Evolutionary conservation across 2,888 invertebrate species (phyloP), one percentile per base, ranked within the genome.

Genomic region (Diaphora mendica): DNA sequence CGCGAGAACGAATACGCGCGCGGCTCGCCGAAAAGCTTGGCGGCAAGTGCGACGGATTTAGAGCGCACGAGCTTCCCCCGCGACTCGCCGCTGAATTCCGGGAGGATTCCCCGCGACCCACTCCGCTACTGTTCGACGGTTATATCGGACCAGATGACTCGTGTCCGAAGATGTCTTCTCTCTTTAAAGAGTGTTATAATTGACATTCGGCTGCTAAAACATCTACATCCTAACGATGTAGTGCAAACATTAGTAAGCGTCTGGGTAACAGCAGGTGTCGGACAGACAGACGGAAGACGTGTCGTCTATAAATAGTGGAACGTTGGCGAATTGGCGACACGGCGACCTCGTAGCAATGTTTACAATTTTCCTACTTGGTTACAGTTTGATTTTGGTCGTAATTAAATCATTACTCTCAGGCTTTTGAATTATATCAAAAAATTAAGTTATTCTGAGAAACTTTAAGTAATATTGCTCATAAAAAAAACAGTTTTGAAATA

Each of bases 101-200:
- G 92, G 93, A 94, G 94, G 94, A 93, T 93, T 94, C 93, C 94
- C 94, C 94, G 89, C 94, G 91, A 92, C 92, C 92, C 92, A 91
- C 90, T 93, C 91, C 86, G 90, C 87, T 84, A 86, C 88, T 86
- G 88, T 86, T 89, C 88, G 84, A 87, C 87, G 90, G 89, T 90
- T 93, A 92, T 90, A 93, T 91, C 86, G 86, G 88, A 91, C 87
- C 88, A 86, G 89, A 92, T 92, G 92, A 91, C 88, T 91, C 88
- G 88, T 85, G 87, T 85, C 83, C 76, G 68, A 80, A 81, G 80
- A 77, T 76, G 77, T 82, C 75, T 79, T 85, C 78, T 81, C 74
- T 82, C 89, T 90, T 89, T 88, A 87, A 89, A 88, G 83, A 86
- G 84, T 82, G 81, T 83, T 87, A 83, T 80, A 82, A 86, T 83